Evolutionary conservation across 2,888 invertebrate genomes (phyloP).

Genomic region (Cephus rjabovi): DNA sequence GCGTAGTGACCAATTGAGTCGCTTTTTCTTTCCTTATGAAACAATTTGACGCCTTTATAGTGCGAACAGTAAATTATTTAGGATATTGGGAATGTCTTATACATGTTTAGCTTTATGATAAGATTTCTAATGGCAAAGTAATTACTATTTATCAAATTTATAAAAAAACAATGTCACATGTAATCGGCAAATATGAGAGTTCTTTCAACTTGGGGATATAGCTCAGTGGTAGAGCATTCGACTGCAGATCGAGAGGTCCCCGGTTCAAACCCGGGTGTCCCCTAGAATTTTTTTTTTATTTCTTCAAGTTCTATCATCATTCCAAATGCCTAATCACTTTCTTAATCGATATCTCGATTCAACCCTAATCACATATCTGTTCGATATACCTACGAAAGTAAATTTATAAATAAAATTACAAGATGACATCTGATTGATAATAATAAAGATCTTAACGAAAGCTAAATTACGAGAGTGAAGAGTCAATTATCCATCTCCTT

Average conservation of each 20-base stretch:
- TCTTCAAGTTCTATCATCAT: background rate
- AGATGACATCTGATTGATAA: background rate
- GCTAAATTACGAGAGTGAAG: background rate
- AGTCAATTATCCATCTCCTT: background rate
- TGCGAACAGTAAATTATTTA: background rate
- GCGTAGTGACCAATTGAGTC: background rate
- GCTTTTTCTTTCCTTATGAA: background rate
- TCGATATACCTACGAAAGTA: background rate
- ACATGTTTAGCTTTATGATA: background rate
- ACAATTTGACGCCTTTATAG: background rate
- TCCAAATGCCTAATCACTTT: background rate
- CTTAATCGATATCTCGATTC: no score
- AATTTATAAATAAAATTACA: background rate
- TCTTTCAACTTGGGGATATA: slow-evolving; percentile 70
- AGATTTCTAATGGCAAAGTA: background rate
- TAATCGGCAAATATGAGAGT: background rate
- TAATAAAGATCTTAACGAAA: background rate
- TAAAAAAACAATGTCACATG: background rate
- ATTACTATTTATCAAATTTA: background rate
- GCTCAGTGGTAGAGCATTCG: slow-evolving; percentile 81
- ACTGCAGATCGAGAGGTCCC: slow-evolving; percentile 83
- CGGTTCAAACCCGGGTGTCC: slow-evolving; percentile 82
- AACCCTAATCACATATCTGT: background rate
- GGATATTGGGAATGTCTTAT: background rate
- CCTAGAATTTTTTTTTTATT: slow-evolving; percentile 59